Conservation (phyloP, 2,797 vertebrate genomes). For the Vespertilio murinus region DNA sequence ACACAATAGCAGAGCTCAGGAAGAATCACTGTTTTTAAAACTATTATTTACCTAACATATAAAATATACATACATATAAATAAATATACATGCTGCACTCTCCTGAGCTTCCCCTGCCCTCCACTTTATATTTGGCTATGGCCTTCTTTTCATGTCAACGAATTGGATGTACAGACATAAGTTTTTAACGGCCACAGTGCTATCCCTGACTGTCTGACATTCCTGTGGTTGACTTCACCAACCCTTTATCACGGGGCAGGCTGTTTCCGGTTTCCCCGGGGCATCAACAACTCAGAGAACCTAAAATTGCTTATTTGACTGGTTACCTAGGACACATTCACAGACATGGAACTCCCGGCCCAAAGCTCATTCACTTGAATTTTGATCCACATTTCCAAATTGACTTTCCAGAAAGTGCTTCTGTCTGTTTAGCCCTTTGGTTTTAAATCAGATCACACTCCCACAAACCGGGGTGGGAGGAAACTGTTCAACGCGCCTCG, state of each 20-base stretch:
- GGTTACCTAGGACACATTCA: neutral
- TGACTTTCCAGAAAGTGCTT: neutral
- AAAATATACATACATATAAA: neutral
- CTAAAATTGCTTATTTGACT: neutral
- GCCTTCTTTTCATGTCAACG: neutral
- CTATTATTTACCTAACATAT: neutral
- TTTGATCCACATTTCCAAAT: neutral
- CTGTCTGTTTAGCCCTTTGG: neutral
- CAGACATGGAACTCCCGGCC: neutral
- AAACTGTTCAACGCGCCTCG: neutral
- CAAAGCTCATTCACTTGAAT: neutral
- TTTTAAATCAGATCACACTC: neutral
- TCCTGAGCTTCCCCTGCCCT: neutral
- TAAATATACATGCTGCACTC: neutral
- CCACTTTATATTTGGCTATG: neutral
- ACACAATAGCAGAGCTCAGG: neutral
- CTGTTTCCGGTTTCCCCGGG: neutral
- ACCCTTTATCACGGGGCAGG: neutral
- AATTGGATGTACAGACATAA: neutral
- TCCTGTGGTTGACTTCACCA: neutral
- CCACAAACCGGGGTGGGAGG: neutral
- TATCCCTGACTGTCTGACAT: neutral
- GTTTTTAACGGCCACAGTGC: neutral
- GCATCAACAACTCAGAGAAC: neutral
- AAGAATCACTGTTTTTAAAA: conserved; percentile 20